phyloP scores from a whole-genome alignment of 2,888 invertebrate genomes.

The Drosophila colorata region DNA sequence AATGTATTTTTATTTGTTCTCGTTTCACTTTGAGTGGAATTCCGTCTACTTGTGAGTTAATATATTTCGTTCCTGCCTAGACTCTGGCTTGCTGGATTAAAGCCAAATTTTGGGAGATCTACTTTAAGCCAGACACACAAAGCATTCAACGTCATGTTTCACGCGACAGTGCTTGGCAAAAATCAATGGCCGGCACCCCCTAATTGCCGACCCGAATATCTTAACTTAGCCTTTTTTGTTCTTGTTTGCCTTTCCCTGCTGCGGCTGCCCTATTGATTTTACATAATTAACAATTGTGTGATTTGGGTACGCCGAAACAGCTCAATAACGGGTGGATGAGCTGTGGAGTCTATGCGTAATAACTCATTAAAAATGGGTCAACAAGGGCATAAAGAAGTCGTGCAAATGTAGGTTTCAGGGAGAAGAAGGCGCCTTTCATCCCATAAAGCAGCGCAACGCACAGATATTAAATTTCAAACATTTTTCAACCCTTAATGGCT shows the following conservation, averaged over 20 bases:
- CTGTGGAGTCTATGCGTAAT: background rate
- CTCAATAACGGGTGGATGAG: constrained; percentile 23
- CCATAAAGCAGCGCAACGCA: background rate
- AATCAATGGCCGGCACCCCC: constrained; percentile 50
- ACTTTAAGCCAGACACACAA: constrained; percentile 28
- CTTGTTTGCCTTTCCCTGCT: constrained; percentile 11
- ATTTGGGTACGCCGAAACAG: constrained; percentile 45
- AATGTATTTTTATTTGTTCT: constrained; percentile 21
- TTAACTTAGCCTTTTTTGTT: constrained; percentile 16
- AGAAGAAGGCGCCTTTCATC: constrained; percentile 1
- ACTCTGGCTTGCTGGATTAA: constrained; percentile 46
- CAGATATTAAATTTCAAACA: constrained; percentile 14
- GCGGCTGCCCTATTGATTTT: constrained; percentile 63
- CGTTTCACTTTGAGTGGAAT: constrained; percentile 15
- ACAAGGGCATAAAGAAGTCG: background rate
- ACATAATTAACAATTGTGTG: constrained; percentile 62
- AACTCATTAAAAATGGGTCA: constrained; percentile 7
- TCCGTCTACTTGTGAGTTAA: constrained; percentile 15
- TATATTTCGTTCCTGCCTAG: constrained; percentile 22
- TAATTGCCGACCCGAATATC: constrained; percentile 14
- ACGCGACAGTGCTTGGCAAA: constrained; percentile 55
- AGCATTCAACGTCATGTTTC: constrained; percentile 24
- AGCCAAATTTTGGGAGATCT: constrained; percentile 41
- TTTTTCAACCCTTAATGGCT: background rate
- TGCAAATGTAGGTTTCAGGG: background rate